Base-by-base conservation (phyloP, 2,113 vertebrate genomes). In the Tragelaphus strepsiceros region DNA sequence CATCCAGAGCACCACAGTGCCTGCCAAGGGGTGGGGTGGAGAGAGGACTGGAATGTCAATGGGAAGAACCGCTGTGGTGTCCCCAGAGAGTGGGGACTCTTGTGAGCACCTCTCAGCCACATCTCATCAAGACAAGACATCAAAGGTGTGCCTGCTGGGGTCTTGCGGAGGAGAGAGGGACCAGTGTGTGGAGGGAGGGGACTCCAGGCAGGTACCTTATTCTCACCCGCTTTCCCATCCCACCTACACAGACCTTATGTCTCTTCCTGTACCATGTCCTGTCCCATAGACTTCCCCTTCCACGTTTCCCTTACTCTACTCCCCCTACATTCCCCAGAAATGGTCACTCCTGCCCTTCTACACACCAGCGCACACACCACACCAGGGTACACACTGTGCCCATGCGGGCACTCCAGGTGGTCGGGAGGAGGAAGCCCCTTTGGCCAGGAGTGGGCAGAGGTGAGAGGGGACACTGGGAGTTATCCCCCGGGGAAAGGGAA, bases 31-130 rank as follows among this genome's bases (percentile, higher is more conserved):
- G 59, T 26, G 10, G 61, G 51, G n/a, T 78, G n/a, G 61, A 56
- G 90, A 92, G 91, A 87, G 53, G 51, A 43, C 80, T 74, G 61
- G 97, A 90, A 49, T 84, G 56, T 77, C 54, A 88, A 54, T 2
- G 32, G 26, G 62, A 85, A 84, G 92, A 43, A 15, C 43, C 1
- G 0, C 30, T 59, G 22, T 74, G 54, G 58, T 92, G 74, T 77
- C 58, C 53, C 84, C 26, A 91, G 83, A 80, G 58, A 86, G 39
- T 77, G 54, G 74, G 54, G 46, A 62, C 84, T 32, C 43, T 26
- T 4, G 1, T 35, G 90, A 61, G 59, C 80, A 14, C 58, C 32
- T 61, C 39, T 74, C 54, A 53, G 88, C 78, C 35, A n/a, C 28
- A 43, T 46, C 28, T 46, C 21, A 35, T 46, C 28, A 58, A 81